phyloP scores from a whole-genome alignment of 2,113 vertebrate genomes.

The Hipposideros armiger region DNA sequence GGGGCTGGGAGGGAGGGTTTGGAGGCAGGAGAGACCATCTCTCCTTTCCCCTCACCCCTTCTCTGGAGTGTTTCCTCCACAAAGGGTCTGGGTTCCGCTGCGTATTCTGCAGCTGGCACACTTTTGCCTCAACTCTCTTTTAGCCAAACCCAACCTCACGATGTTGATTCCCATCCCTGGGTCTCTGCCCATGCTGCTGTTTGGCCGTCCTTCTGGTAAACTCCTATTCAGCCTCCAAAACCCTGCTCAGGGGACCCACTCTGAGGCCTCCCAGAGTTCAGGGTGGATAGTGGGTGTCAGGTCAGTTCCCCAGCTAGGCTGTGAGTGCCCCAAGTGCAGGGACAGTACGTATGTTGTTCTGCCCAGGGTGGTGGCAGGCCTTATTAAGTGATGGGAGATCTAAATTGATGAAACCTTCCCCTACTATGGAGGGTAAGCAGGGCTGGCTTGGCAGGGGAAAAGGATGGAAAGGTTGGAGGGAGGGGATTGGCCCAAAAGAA shows the following conservation, averaged over 20 bases:
- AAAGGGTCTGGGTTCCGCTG: not conserved
- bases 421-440: not conserved
- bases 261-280: not conserved
- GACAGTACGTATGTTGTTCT: not conserved
- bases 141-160: not conserved
- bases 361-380: not conserved
- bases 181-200: not conserved
- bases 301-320: not conserved
- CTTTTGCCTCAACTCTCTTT: not conserved
- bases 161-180: not conserved
- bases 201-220: slow-evolving; percentile 2
- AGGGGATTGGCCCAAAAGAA: not conserved
- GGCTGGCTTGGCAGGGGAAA: not conserved
- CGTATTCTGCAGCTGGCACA: not conserved
- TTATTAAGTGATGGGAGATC: not conserved
- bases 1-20: not conserved
- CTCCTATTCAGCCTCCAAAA: slow-evolving; percentile 63
- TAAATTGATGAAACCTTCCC: not conserved
- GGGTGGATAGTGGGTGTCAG: not conserved
- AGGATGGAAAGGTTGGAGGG: not conserved
- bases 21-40: slow-evolving; percentile 9
- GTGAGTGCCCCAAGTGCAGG: not conserved
- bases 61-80: slow-evolving; percentile 68
- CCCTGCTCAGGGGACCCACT: not conserved
- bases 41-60: slow-evolving; percentile 39